These are phyloP conservation scores for Lithobius niger DNA, from an alignment of 1,140 invertebrate genomes.

Conservation along the genomic window DNA sequence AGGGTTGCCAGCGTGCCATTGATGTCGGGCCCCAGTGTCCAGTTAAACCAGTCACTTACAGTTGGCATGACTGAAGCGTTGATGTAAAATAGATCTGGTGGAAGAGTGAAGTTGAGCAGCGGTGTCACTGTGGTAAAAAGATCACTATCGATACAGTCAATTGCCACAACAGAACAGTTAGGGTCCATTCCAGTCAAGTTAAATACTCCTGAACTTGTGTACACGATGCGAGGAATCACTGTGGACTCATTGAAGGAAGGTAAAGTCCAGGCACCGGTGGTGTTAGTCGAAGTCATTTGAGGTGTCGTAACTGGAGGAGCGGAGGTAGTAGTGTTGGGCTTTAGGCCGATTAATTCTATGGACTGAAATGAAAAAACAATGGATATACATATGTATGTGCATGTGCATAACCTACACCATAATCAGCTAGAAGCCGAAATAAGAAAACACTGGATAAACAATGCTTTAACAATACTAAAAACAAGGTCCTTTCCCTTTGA, in stretches of 20 bases:
- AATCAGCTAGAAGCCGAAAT: too few species aligned
- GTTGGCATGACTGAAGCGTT: not conserved
- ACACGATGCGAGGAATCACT: constrained; percentile 17
- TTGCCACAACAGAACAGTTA: not conserved
- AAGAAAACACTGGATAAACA: too few species aligned
- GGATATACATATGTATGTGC: too few species aligned
- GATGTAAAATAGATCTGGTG: not conserved
- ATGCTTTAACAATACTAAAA: too few species aligned
- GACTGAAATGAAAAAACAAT: constrained; percentile 18
- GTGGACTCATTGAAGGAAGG: constrained; percentile 4
- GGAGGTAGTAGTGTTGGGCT: constrained; percentile 20
- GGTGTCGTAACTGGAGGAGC: constrained; percentile 17
- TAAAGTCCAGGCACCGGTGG: constrained; percentile 10
- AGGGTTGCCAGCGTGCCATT: not conserved
- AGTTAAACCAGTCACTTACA: not conserved
- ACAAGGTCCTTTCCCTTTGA: too few species aligned
- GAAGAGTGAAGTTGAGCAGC: not conserved
- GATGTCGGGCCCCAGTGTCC: not conserved
- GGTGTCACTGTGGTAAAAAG: not conserved
- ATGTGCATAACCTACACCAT: too few species aligned
- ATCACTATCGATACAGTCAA: not conserved
- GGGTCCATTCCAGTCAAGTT: constrained; percentile 14
- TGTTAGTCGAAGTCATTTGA: constrained; percentile 12
- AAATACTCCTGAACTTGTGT: constrained; percentile 11
- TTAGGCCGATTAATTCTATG: constrained; percentile 20